A percentile compares a stretch with the other conserved stretches of the same genome.
Conservation (phyloP, 2,888 invertebrate genomes). For the Tuberolachnus salignus region DNA sequence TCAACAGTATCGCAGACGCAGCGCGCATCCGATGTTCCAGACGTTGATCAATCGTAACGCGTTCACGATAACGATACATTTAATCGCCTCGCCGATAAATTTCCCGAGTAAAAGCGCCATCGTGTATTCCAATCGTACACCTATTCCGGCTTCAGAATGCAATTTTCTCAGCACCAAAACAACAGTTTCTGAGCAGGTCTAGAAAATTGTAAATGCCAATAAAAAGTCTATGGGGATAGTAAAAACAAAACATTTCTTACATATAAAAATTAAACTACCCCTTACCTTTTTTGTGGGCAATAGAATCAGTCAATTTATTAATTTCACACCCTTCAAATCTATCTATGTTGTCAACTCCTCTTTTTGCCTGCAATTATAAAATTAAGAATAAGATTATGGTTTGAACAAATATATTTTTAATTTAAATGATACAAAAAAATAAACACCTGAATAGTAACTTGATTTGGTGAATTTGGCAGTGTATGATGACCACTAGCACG, state of each 20-base stretch:
- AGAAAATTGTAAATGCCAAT: neutral
- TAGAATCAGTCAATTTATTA: slow-evolving; percentile 50
- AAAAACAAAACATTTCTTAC: too few species aligned
- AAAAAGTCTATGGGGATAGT: neutral
- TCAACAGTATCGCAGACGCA: too few species aligned
- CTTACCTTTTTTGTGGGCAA: slow-evolving; percentile 48
- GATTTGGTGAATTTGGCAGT: slow-evolving; percentile 60
- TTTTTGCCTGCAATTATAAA: slow-evolving; percentile 27
- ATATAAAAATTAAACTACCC: neutral
- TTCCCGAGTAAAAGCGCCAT: too few species aligned
- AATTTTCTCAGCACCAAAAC: slow-evolving; percentile 52
- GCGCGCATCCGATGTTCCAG: too few species aligned
- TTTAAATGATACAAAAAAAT: neutral
- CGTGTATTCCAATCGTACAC: too few species aligned
- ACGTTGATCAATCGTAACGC: too few species aligned
- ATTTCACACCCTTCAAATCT: slow-evolving; percentile 50
- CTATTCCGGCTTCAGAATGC: too few species aligned
- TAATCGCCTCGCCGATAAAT: too few species aligned
- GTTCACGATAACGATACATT: too few species aligned
- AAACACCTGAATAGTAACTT: slow-evolving; percentile 36
- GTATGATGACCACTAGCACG: slow-evolving; percentile 57
- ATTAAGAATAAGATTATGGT: too few species aligned
- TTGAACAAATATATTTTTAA: neutral
- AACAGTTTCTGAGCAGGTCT: slow-evolving; percentile 47
- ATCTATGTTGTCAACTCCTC: slow-evolving; percentile 33